Percentiles rank a stretch among this genome's conserved stretches.
phyloP scores from a whole-genome alignment of 1,140 invertebrate species.

The Chlorops oryzae region DNA sequence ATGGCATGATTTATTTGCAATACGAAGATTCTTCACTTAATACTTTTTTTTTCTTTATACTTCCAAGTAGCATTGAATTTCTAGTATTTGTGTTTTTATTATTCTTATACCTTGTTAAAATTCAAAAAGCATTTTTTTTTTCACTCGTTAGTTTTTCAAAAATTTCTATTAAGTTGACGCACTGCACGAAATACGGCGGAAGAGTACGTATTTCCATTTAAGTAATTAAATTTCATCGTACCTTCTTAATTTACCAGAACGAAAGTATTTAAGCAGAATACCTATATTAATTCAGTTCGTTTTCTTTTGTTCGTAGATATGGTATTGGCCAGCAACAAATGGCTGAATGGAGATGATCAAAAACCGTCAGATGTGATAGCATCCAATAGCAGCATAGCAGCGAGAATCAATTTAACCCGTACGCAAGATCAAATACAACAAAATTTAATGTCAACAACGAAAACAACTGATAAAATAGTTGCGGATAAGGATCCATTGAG shows the following conservation, averaged over 20 bases:
- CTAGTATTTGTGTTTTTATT: no score
- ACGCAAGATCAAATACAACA: slow-evolving; percentile 1
- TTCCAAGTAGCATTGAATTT: no score
- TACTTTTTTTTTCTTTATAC: no score
- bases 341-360: slow-evolving; percentile 17
- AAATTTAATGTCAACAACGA: slow-evolving; percentile 7
- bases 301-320: slow-evolving; percentile 13
- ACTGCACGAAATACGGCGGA: neutral
- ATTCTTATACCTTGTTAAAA: no score
- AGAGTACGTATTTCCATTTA: neutral
- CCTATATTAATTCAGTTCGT: neutral
- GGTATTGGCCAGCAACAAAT: slow-evolving; percentile 20
- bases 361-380: slow-evolving; percentile 8
- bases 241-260: no score
- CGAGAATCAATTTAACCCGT: slow-evolving; percentile 4
- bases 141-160: neutral
- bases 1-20: no score
- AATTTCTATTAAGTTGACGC: neutral
- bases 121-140: neutral
- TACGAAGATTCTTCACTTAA: no score
- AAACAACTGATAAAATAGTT: slow-evolving; percentile 4
- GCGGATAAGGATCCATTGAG: neutral
- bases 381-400: neutral
- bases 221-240: neutral
- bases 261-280: neutral